Evolutionary conservation across 1,140 invertebrate genomes (phyloP).

Genomic region (Brachionus rotundiformis): DNA sequence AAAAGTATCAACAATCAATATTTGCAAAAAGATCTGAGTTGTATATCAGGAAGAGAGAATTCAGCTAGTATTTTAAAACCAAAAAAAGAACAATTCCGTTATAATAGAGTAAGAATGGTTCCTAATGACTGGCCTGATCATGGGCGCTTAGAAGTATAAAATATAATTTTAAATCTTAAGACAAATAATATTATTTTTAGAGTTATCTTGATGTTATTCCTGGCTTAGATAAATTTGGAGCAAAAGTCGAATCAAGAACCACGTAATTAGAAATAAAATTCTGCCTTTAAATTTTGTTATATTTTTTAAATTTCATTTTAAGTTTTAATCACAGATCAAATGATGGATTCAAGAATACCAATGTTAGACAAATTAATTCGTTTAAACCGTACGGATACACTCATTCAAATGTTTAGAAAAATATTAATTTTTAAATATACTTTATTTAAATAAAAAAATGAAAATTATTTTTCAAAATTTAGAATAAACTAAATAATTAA

Average conservation of each 20-base stretch:
- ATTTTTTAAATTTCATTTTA: background rate
- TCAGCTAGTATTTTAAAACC: background rate
- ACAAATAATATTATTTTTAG: background rate
- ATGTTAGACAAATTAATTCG: background rate
- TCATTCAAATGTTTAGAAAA: conserved; percentile 12
- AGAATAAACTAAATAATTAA: no score
- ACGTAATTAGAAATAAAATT: background rate
- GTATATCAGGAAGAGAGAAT: conserved; percentile 48
- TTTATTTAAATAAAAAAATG: background rate
- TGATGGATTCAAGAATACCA: background rate
- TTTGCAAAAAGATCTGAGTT: background rate
- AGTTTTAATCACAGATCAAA: conserved; percentile 36
- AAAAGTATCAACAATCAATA: background rate
- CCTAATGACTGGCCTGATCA: conserved; percentile 27
- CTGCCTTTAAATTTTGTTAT: no score
- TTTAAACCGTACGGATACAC: conserved; percentile 35
- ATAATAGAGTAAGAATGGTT: conserved; percentile 20
- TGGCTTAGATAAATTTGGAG: conserved; percentile 31
- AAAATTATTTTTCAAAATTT: no score
- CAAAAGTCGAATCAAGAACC: conserved; percentile 14
- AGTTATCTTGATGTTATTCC: conserved; percentile 13
- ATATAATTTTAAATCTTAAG: background rate
- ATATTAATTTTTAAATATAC: background rate
- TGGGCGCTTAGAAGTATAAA: background rate
- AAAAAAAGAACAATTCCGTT: conserved; percentile 36